A percentile compares a stretch with the other conserved stretches of the same genome.
phyloP scores from a whole-genome alignment of 2,797 vertebrate genomes.

The Pantherophis alleghaniensis region DNA sequence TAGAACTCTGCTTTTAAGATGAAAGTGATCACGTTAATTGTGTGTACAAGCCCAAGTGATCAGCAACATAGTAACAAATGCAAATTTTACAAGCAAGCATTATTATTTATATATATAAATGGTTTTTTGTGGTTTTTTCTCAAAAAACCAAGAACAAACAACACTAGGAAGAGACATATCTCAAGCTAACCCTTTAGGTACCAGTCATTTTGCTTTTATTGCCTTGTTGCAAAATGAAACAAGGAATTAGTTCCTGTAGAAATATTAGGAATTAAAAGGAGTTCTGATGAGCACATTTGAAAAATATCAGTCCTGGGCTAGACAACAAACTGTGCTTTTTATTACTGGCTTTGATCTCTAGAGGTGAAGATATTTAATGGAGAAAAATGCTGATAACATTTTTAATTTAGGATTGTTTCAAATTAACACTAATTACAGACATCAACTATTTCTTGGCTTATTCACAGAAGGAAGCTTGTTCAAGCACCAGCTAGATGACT shows the following conservation, averaged over 20 bases:
- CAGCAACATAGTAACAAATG: constrained; percentile 89
- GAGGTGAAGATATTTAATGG: constrained; percentile 64
- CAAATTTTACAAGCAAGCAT: constrained; percentile 96
- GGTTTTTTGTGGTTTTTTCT: constrained; percentile 67
- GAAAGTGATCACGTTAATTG: constrained; percentile 85
- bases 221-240: constrained; percentile 72
- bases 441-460: constrained; percentile 62
- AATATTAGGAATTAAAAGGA: constrained; percentile 63
- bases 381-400: constrained; percentile 55
- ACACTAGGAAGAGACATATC: constrained; percentile 79
- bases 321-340: constrained; percentile 69
- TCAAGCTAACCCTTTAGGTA: constrained; percentile 74
- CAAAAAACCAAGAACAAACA: constrained; percentile 70
- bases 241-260: constrained; percentile 61
- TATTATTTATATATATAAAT: constrained; percentile 75
- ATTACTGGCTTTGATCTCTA: constrained; percentile 46
- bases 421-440: constrained; percentile 48
- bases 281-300: constrained; percentile 46
- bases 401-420: constrained; percentile 53
- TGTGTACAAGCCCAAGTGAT: constrained; percentile 80
- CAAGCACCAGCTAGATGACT: constrained; percentile 50
- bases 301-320: constrained; percentile 47
- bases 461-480: constrained; percentile 59
- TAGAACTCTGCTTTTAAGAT: constrained; percentile 78
- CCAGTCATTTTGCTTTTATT: constrained; percentile 75